Base-by-base conservation (phyloP, 1,140 invertebrate genomes). In the Drosophila repleta region DNA sequence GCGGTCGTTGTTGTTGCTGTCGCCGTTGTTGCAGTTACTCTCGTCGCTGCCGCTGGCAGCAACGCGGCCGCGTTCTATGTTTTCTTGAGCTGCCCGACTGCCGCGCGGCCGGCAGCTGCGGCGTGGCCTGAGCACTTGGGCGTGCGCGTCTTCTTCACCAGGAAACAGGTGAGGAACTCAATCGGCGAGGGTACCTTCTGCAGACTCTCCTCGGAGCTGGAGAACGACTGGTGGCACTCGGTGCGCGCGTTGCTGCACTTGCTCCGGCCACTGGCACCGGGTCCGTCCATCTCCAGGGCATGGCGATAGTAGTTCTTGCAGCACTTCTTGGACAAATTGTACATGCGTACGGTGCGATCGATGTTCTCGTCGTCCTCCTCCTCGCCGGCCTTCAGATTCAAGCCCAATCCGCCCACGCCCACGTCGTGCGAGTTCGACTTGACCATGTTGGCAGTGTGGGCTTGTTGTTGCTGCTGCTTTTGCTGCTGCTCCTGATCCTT, bases 281-380 rank as follows among this genome's bases (percentile, higher is more conserved):
- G 61, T 8, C 67, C 79, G 4, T 69, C 71, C 62, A 85, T 89
- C 46, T 75, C 81, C 32, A 88, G 7, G 13, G 84, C 84, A 41
- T 90, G 90, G 0, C 85, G 74, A 63, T 91, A 88, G 61, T 91
- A 91, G 18, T 91, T 90, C 74, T 91, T 91, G 76, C 90, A 85
- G 61, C 90, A 91, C 26, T 91, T 91, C 62, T 91, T 91, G 6
- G 90, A 90, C 11, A 91, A 55, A 57, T 91, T 91, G 68, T 89
- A 91, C 90, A 91, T 89, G 62, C 84, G 82, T 24, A 91, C 79
- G 18, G 90, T 88, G 17, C 81, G 90, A 63, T 91, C 90, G 32
- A 91, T 89, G 71, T 77, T 89, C 68, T 91, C 84, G 10, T 90
- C 80, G 4, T 89, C 85, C 64, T 90, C 85, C 46, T 85, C 77